Percentiles rank a stretch among this genome's conserved stretches.
phyloP scores from a whole-genome alignment of 2,888 invertebrate genomes.

The Drosophila seclusa region DNA sequence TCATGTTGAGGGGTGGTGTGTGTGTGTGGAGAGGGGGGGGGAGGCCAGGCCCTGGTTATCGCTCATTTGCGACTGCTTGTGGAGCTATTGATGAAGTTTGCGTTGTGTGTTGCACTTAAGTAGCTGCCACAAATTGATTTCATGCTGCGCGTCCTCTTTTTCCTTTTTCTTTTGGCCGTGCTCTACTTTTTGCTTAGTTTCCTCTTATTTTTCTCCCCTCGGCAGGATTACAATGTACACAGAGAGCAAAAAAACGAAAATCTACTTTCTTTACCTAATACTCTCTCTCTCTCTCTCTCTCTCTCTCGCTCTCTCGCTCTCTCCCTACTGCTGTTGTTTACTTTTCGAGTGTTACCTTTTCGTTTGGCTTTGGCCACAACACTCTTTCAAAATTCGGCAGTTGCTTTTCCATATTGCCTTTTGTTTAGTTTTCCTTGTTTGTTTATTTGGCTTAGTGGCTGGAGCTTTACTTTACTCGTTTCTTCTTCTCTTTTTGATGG shows the following conservation, averaged over 20 bases:
- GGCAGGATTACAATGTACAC: constrained; percentile 47
- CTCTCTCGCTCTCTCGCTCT: not conserved
- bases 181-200: constrained; percentile 47
- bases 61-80: constrained; percentile 23
- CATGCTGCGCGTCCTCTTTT: constrained; percentile 57
- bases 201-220: not conserved
- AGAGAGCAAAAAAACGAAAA: constrained; percentile 8
- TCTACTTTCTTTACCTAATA: not conserved
- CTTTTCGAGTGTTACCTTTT: constrained; percentile 7
- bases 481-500: constrained; percentile 23
- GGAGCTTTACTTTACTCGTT: constrained; percentile 23
- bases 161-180: constrained; percentile 35
- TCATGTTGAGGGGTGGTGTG: constrained; percentile 52
- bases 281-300: not conserved
- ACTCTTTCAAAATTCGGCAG: constrained; percentile 38
- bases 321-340: not conserved
- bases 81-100: constrained; percentile 42
- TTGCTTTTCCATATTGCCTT: constrained; percentile 36
- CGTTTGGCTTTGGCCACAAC: constrained; percentile 20
- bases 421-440: constrained; percentile 51
- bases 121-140: constrained; percentile 80
- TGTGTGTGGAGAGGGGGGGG: not conserved
- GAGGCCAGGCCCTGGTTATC: not conserved
- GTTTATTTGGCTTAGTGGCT: constrained; percentile 72
- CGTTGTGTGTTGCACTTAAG: constrained; percentile 70